A percentile compares a stretch with the other conserved stretches of the same genome.
Evolutionary conservation across 2,113 vertebrate genomes (phyloP).

Genomic region (Actenoides hombroni): DNA sequence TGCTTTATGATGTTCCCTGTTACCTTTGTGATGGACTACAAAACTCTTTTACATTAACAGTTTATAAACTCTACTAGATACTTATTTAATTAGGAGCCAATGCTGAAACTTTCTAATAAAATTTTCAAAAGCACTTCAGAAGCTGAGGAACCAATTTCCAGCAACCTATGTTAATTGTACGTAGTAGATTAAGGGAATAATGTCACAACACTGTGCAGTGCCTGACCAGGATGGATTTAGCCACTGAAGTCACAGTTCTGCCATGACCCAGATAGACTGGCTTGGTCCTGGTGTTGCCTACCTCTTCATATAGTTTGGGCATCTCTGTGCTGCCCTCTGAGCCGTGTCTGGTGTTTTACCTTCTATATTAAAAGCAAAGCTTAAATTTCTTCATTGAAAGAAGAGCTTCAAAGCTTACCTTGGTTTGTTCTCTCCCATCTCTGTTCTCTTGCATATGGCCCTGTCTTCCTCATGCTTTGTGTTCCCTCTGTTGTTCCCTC

Average conservation of each 20-base stretch:
- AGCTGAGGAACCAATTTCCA: not conserved
- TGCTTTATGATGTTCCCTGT: not conserved
- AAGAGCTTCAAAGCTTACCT: not conserved
- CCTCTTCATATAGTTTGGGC: not conserved
- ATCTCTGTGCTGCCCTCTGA: not conserved
- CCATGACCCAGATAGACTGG: not conserved
- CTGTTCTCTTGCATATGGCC: fast-evolving
- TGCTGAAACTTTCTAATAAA: not conserved
- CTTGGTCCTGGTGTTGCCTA: not conserved
- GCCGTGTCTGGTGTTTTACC: not conserved
- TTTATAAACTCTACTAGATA: not conserved
- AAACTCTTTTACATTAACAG: not conserved
- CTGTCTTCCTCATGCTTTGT: not conserved
- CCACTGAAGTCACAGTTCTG: not conserved
- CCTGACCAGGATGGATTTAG: not conserved
- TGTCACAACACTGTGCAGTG: not conserved
- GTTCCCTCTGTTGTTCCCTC: too few species aligned
- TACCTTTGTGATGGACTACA: not conserved
- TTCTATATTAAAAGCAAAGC: not conserved
- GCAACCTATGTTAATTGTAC: not conserved
- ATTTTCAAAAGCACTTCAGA: not conserved
- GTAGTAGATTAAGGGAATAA: not conserved
- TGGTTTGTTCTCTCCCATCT: not conserved
- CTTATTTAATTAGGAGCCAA: not conserved
- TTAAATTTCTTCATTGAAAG: not conserved